phyloP scores from a whole-genome alignment of 1,140 invertebrate genomes.

The Harlomillsia oculata region DNA sequence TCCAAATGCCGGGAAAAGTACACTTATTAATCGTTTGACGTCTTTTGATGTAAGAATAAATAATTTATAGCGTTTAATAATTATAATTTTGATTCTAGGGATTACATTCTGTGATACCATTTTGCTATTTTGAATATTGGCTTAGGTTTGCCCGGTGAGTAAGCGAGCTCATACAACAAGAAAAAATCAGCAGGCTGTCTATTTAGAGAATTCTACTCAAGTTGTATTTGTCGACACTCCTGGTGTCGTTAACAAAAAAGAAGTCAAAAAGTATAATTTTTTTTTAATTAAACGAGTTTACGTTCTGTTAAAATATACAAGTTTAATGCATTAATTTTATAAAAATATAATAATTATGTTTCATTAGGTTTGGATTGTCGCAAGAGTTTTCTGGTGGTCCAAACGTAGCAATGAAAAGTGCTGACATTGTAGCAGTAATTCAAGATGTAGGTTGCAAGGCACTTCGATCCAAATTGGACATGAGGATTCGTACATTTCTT shows the following conservation, averaged over 20 bases:
- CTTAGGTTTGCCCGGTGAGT: conserved; percentile 74
- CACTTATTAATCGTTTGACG: conserved; percentile 75
- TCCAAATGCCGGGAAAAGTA: conserved; percentile 91
- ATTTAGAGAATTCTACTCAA: conserved; percentile 63
- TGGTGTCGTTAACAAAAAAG: conserved; percentile 57
- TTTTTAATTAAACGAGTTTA: too few species aligned
- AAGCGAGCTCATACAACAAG: conserved; percentile 83
- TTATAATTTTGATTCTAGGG: background rate
- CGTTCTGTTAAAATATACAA: background rate
- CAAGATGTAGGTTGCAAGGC: conserved; percentile 70
- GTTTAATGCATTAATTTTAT: background rate
- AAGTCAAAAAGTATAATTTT: conserved; percentile 54
- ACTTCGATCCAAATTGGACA: conserved; percentile 55
- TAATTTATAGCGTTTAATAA: background rate
- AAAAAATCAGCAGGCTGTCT: conserved; percentile 58
- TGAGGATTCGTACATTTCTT: conserved; percentile 58
- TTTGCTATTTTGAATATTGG: conserved; percentile 30
- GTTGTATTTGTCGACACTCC: conserved; percentile 82
- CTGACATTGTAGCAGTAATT: conserved; percentile 74
- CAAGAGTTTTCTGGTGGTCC: conserved; percentile 55
- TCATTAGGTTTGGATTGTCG: conserved; percentile 42
- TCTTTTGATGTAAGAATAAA: conserved; percentile 56
- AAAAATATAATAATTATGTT: background rate
- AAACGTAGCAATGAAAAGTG: conserved; percentile 53
- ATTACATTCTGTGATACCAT: background rate